Conservation (phyloP, 2,888 invertebrate genomes). For the Drosophila pegasa region DNA sequence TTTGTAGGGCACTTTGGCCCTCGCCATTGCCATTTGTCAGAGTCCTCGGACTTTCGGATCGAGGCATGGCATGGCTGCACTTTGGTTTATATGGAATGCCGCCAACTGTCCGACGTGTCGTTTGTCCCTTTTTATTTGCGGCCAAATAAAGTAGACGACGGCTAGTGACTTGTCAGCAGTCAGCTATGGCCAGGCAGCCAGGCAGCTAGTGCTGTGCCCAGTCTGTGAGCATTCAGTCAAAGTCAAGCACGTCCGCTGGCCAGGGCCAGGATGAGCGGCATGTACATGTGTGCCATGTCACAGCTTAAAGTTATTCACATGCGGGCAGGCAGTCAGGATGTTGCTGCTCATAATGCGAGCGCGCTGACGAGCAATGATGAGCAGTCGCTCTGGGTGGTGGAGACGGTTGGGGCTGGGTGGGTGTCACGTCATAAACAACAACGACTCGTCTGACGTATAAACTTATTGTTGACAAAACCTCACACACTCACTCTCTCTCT, state of each 20-base stretch:
- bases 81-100: slow-evolving; percentile 42
- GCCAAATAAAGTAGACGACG: slow-evolving; percentile 41
- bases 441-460: slow-evolving; percentile 67
- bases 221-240: slow-evolving; percentile 52
- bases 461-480: slow-evolving; percentile 81
- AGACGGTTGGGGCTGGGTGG: not conserved
- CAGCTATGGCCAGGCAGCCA: not conserved
- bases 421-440: slow-evolving; percentile 73
- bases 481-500: slow-evolving; percentile 64
- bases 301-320: slow-evolving; percentile 77
- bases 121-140: slow-evolving; percentile 41
- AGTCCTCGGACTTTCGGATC: slow-evolving; percentile 9
- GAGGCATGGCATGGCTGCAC: slow-evolving; percentile 47
- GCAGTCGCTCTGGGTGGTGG: slow-evolving; percentile 15
- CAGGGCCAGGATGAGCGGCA: slow-evolving; percentile 2
- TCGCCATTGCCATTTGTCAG: slow-evolving; percentile 65
- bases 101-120: slow-evolving; percentile 50
- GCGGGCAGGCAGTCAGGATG: slow-evolving; percentile 30
- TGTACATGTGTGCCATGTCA: slow-evolving; percentile 64
- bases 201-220: not conserved
- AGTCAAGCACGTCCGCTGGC: slow-evolving; percentile 74
- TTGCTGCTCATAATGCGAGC: slow-evolving; percentile 34
- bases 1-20: slow-evolving; percentile 45
- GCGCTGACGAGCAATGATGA: slow-evolving; percentile 44
- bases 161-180: slow-evolving; percentile 20